Conservation (phyloP, 92 coral and sea anemone genomes). For the Ricordea florida region DNA sequence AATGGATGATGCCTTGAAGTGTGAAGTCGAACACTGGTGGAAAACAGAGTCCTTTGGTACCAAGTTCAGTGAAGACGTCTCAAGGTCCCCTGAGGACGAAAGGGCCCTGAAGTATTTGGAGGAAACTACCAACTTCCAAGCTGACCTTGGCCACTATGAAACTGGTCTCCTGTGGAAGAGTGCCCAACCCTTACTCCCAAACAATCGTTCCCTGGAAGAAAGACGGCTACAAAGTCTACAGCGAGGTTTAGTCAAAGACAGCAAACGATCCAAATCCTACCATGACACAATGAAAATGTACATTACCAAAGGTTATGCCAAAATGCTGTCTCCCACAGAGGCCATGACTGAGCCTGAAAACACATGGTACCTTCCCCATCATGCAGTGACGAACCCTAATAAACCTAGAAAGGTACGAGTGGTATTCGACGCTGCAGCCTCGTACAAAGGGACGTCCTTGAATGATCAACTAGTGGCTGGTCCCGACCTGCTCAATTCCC, state of each 20-base stretch:
- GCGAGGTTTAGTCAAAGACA: constrained; percentile 34
- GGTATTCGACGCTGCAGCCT: constrained; percentile 44
- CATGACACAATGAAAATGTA: constrained; percentile 47
- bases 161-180: constrained; percentile 57
- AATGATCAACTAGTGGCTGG: constrained; percentile 49
- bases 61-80: constrained; percentile 29
- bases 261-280: constrained; percentile 27
- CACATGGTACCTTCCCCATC: constrained; percentile 51
- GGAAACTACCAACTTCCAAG: constrained; percentile 39
- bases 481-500: constrained; percentile 57
- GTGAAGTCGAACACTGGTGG: constrained; percentile 72
- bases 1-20: constrained; percentile 12
- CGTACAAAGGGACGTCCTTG: constrained; percentile 48
- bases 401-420: constrained; percentile 40
- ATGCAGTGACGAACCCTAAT: constrained; percentile 42
- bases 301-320: constrained; percentile 45
- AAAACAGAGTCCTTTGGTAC: constrained; percentile 73
- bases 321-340: constrained; percentile 32
- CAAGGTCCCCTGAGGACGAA: constrained; percentile 50
- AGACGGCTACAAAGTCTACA: constrained; percentile 38
- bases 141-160: constrained; percentile 58
- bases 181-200: constrained; percentile 21
- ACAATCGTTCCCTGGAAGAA: constrained; percentile 42
- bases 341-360: constrained; percentile 19
- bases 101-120: constrained; percentile 37